phyloP scores from a whole-genome alignment of 2,797 vertebrate species.

The Lithobates pipiens region DNA sequence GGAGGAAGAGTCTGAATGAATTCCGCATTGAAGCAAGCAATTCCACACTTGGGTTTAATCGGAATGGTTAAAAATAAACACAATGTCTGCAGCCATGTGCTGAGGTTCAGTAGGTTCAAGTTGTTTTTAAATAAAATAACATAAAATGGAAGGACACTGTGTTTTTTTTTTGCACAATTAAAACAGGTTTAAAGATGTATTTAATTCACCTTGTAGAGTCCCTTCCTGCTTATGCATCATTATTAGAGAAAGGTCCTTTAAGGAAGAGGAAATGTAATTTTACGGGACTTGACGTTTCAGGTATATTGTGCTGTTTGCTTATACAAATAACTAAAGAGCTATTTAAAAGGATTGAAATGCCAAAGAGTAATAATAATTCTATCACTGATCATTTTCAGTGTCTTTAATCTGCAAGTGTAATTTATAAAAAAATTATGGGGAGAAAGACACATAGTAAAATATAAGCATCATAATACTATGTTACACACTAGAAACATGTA shows the following conservation, averaged over 20 bases:
- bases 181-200: constrained; percentile 44
- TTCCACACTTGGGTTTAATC: constrained; percentile 65
- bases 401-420: too few relatives aligned
- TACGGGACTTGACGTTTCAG: constrained; percentile 1
- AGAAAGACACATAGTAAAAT: too few relatives aligned
- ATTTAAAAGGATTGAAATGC: background rate
- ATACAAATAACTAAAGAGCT: background rate
- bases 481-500: too few relatives aligned
- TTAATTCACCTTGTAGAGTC: constrained; percentile 35
- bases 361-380: background rate
- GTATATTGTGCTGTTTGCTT: background rate
- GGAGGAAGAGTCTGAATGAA: constrained; percentile 65
- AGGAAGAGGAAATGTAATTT: constrained; percentile 22
- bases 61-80: constrained; percentile 66
- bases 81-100: constrained; percentile 63
- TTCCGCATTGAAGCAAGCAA: constrained; percentile 69
- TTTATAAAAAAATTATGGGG: too few relatives aligned
- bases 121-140: constrained; percentile 61
- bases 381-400: constrained; percentile 15
- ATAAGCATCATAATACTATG: too few relatives aligned
- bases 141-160: constrained; percentile 47
- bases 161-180: constrained; percentile 52
- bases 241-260: background rate
- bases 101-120: constrained; percentile 56
- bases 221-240: constrained; percentile 45